A percentile compares a stretch with the other conserved stretches of the same genome.
Conservation (phyloP, 2,888 invertebrate species). For the Lithosia quadra region DNA sequence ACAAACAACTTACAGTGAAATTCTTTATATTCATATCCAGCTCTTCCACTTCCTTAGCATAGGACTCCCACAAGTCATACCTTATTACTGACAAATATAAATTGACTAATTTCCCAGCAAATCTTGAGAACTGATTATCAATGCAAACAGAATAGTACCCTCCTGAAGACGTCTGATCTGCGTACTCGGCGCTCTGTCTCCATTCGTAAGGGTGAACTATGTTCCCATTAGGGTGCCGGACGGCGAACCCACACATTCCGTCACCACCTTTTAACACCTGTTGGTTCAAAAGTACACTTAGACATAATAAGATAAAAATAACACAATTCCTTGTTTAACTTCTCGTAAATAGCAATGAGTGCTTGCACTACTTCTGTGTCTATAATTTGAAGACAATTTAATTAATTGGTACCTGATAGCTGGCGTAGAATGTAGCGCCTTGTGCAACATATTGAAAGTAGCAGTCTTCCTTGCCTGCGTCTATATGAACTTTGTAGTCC, state of each 20-base stretch:
- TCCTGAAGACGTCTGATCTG: constrained; percentile 92
- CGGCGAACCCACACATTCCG: constrained; percentile 97
- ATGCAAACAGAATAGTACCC: constrained; percentile 97
- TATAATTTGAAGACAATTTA: neutral
- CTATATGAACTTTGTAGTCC: constrained; percentile 98
- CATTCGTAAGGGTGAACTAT: constrained; percentile 96
- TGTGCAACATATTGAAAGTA: constrained; percentile 97
- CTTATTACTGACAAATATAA: constrained; percentile 96
- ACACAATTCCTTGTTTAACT: neutral
- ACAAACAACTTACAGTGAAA: constrained; percentile 91
- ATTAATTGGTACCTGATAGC: constrained; percentile 92
- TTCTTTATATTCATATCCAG: constrained; percentile 95
- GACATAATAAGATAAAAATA: neutral
- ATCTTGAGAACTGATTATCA: constrained; percentile 97
- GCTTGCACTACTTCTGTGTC: neutral
- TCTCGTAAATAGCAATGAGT: constrained; percentile 8
- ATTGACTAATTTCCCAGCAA: constrained; percentile 95
- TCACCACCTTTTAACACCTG: constrained; percentile 97
- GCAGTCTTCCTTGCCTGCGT: constrained; percentile 97
- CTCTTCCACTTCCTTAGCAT: constrained; percentile 95
- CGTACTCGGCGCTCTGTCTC: constrained; percentile 95
- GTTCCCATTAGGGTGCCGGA: constrained; percentile 93
- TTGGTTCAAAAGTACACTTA: constrained; percentile 25
- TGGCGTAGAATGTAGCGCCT: constrained; percentile 97
- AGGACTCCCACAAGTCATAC: constrained; percentile 97